These are phyloP conservation scores for Leptinotarsa texana DNA, from an alignment of 1,140 invertebrate species.

Conservation along the genomic window DNA sequence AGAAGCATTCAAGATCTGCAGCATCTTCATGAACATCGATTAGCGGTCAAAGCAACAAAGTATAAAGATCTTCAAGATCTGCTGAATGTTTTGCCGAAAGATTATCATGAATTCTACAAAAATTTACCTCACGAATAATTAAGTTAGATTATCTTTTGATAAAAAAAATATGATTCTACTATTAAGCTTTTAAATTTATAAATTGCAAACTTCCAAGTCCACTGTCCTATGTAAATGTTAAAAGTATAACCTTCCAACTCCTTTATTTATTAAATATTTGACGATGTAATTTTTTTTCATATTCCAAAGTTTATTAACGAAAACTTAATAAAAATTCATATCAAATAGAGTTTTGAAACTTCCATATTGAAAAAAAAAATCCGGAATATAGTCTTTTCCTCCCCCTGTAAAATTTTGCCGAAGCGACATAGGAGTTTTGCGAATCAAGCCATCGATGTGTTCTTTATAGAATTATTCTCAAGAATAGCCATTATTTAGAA, in stretches of 20 bases:
- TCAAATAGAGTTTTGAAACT: background rate
- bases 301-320: background rate
- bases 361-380: background rate
- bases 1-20: background rate
- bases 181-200: background rate
- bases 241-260: background rate
- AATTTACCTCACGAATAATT: background rate
- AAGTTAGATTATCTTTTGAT: background rate
- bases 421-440: background rate
- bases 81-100: background rate
- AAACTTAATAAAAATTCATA: background rate
- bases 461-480: no score
- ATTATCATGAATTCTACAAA: background rate
- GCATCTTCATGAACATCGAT: background rate
- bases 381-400: background rate
- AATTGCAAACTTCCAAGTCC: background rate
- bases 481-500: no score
- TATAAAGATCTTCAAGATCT: background rate
- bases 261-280: background rate
- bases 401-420: background rate
- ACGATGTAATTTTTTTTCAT: background rate
- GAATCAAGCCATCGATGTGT: background rate
- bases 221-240: background rate
- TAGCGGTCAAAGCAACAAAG: background rate
- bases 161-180: background rate